These are phyloP conservation scores for Salvelinus alpinus DNA, from an alignment of 2,113 vertebrate genomes.

Conservation along the genomic window DNA sequence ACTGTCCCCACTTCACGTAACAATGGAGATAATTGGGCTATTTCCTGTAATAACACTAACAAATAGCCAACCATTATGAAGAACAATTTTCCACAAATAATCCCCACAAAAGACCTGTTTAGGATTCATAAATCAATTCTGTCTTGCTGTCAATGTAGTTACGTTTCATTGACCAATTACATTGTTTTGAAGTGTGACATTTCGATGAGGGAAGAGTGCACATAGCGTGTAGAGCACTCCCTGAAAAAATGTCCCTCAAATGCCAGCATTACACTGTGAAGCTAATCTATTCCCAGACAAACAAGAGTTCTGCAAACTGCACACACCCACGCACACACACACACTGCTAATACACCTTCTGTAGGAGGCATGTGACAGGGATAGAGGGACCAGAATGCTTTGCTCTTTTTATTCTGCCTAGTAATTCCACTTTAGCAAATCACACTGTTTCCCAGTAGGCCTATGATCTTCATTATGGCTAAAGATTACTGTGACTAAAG, in stretches of 20 bases:
- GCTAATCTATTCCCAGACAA: slow-evolving; percentile 39
- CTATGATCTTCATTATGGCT: neutral
- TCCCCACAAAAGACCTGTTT: slow-evolving; percentile 8
- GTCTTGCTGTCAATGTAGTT: slow-evolving; percentile 5
- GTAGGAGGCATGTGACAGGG: slow-evolving; percentile 38
- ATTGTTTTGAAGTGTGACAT: slow-evolving; percentile 45
- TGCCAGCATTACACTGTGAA: slow-evolving; percentile 31
- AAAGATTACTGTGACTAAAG: too few species aligned
- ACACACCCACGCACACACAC: slow-evolving; percentile 1
- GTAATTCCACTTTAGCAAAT: slow-evolving; percentile 23
- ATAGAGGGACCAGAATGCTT: slow-evolving; percentile 36
- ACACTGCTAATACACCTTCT: neutral
- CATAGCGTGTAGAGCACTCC: slow-evolving; percentile 19
- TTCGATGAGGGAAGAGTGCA: slow-evolving; percentile 43
- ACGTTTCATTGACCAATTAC: slow-evolving; percentile 35
- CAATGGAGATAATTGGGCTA: too few species aligned
- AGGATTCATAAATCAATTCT: slow-evolving; percentile 7
- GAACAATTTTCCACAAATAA: slow-evolving; percentile 2
- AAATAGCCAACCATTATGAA: neutral
- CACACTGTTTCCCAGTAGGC: slow-evolving; percentile 22
- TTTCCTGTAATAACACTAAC: neutral
- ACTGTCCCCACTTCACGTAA: neutral
- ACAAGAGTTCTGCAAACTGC: slow-evolving; percentile 14
- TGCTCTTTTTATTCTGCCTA: slow-evolving; percentile 26
- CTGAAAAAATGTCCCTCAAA: slow-evolving; percentile 30